Percentiles rank a stretch among this genome's conserved stretches.
Evolutionary conservation across 2,797 vertebrate genomes (phyloP).

Genomic region (Chaetophractus vellerosus): DNA sequence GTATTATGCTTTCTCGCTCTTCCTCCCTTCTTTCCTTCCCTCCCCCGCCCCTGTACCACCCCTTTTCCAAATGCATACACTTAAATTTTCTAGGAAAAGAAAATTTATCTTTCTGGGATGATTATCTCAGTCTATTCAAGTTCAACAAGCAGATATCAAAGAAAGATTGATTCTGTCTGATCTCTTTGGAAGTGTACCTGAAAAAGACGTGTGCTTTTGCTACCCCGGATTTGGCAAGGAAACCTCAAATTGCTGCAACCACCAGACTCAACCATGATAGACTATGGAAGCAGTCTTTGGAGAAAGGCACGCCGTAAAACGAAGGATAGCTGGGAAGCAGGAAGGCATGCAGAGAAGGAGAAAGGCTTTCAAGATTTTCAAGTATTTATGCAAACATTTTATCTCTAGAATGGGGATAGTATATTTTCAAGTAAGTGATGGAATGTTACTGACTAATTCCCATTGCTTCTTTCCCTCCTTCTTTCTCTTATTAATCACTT

Average conservation of each 20-base stretch:
- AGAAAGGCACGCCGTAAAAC: background rate
- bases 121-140: background rate
- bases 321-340: background rate
- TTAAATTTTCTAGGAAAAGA: constrained; percentile 13
- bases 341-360: background rate
- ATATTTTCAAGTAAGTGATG: background rate
- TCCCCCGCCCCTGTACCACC: background rate
- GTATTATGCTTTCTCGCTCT: background rate
- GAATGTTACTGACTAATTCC: background rate
- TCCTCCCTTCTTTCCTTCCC: background rate
- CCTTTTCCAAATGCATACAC: background rate
- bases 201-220: background rate
- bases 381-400: background rate
- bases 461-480: background rate
- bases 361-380: background rate
- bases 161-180: background rate
- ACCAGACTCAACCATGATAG: background rate
- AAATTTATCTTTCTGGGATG: constrained; percentile 13
- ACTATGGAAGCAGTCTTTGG: background rate
- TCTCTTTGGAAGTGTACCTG: background rate
- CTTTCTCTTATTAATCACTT: background rate
- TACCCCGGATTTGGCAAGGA: background rate
- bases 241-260: background rate
- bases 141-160: constrained; percentile 10
- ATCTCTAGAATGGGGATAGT: background rate